Conservation (phyloP, 2,113 vertebrate species). For the Clinocottus analis region DNA sequence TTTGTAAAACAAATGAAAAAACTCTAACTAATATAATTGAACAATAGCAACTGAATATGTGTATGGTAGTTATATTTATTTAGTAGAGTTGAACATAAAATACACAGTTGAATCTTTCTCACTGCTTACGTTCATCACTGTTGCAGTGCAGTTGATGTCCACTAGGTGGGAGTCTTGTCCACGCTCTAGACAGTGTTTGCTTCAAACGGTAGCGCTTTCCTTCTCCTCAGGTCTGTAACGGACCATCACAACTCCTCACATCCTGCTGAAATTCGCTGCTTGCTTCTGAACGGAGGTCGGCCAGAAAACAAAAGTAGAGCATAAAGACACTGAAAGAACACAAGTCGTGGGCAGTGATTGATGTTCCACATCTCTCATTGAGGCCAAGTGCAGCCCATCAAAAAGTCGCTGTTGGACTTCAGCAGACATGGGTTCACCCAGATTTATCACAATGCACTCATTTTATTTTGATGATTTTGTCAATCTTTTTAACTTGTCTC, state of each 20-base stretch:
- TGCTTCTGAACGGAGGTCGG: not conserved
- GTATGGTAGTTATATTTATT: not conserved
- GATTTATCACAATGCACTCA: not conserved
- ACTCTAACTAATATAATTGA: not conserved
- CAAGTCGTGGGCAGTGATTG: not conserved
- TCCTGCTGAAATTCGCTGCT: not conserved
- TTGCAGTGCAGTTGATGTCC: slow-evolving; percentile 45
- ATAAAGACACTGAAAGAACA: not conserved
- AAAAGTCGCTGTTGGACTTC: not conserved
- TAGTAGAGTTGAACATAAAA: not conserved
- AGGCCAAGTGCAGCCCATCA: not conserved
- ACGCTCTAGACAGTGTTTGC: not conserved
- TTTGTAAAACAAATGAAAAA: not conserved
- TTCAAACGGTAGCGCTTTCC: not conserved
- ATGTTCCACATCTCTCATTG: too few relatives aligned
- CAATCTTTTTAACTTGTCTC: not conserved
- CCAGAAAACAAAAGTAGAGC: not conserved
- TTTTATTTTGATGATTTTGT: not conserved
- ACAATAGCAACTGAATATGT: not conserved
- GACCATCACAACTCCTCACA: not conserved
- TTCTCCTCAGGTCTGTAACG: not conserved
- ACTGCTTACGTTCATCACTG: not conserved
- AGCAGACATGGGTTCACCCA: not conserved
- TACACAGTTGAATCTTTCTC: not conserved
- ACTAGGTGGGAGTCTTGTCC: slow-evolving; percentile 69